Conservation (phyloP, 2,797 vertebrate genomes). For the Botia almorhae region DNA sequence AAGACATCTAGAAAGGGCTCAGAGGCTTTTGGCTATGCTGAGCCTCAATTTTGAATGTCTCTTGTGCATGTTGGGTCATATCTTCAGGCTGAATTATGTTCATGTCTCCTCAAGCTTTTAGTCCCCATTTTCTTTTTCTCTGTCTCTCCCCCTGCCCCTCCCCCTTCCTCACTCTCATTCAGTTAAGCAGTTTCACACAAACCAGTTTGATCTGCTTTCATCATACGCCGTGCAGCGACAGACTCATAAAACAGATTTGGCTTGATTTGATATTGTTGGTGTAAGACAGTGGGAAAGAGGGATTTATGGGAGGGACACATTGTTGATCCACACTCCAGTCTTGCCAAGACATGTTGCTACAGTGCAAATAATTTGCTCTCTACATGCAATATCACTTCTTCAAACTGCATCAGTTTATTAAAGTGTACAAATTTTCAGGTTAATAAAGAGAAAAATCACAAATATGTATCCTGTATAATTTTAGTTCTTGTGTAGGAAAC, state of each 20-base stretch:
- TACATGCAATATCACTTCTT: slow-evolving; percentile 9
- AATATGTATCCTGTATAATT: too few relatives aligned
- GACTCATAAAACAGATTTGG: slow-evolving; percentile 36
- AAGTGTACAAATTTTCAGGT: too few relatives aligned
- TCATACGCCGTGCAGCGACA: slow-evolving; percentile 24
- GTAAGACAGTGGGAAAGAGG: not conserved
- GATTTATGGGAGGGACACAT: not conserved
- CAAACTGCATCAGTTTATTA: not conserved
- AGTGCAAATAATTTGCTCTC: not conserved
- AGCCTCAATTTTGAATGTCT: slow-evolving; percentile 38
- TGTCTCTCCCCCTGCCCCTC: not conserved
- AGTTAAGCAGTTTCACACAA: slow-evolving; percentile 49
- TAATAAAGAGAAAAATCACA: not conserved
- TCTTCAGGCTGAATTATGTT: not conserved
- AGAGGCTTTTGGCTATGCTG: slow-evolving; percentile 8
- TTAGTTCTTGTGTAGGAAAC: too few relatives aligned
- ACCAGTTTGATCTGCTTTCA: slow-evolving; percentile 70
- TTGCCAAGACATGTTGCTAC: slow-evolving; percentile 32
- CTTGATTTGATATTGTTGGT: slow-evolving; percentile 18
- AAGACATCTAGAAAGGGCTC: slow-evolving; percentile 63
- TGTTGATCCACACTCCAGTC: not conserved
- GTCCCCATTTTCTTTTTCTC: not conserved
- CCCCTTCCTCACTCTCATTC: not conserved
- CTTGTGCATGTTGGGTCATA: not conserved
- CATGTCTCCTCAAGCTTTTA: not conserved